Evolutionary conservation across 2,888 invertebrate species (phyloP), one percentile per base, ranked within the genome.

Genomic region (Hylaea fasciaria): DNA sequence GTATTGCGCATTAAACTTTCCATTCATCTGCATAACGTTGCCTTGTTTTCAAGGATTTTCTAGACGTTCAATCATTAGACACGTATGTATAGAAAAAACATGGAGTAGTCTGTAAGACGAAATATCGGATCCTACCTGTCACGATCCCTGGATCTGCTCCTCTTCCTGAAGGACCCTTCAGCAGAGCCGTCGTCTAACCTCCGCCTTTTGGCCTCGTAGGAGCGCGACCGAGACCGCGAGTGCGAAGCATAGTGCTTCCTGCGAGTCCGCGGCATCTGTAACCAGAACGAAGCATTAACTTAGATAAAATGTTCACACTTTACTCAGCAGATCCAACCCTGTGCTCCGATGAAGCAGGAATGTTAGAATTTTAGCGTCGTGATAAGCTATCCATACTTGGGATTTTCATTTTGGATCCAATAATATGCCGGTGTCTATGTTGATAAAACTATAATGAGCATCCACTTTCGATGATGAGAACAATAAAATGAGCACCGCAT

Each of bases 191-290:
- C 92, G 66, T 96, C 96, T 46, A 96, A 92, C 71, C 96, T 95
- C 69, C 96, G 94, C 67, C 96, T 93, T 85, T 96, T 96, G 66
- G 94, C 93, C 75, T 95, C 95, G 72, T 93, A 92, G 0, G 93
- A 92, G 59, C 93, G 82, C 11, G 93, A 93, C 43, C 93, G 88
- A 0, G 94, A 94, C 61, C 93, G 85, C 50, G 94, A 94, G 69
- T 92, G 94, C 39, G 94, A 94, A 50, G 94, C 94, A 81, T 96
- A 95, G 85, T 96, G 96, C 91, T 96, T 95, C 93, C 96, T 95
- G 76, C 96, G 94, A 70, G 95, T 95, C 76, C 96, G 95, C 81
- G 96, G 96, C 96, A 96, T 96, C 96, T 96, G 92, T n/a, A 76
- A 81, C 57, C 54, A 68, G 67, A 54, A 64, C 54, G 57, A 12